Conservation (phyloP, 2,113 vertebrate genomes). For the Chamaetylas fuelleborni region DNA sequence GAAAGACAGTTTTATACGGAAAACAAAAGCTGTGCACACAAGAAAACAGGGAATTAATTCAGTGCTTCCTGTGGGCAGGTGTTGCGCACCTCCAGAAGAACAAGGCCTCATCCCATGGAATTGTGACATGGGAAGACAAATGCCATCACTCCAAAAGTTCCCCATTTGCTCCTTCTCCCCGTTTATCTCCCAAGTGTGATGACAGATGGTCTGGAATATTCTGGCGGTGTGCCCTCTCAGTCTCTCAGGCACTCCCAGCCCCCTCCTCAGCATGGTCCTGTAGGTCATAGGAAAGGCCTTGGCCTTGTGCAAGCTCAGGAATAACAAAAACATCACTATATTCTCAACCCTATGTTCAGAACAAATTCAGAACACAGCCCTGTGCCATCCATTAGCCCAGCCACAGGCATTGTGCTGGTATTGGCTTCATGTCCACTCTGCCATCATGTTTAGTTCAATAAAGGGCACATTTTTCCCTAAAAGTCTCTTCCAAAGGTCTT, state of each 20-base stretch:
- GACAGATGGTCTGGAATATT: background rate
- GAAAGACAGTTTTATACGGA: background rate
- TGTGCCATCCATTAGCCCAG: background rate
- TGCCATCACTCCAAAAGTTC: background rate
- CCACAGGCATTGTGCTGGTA: background rate
- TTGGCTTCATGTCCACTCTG: fast-evolving
- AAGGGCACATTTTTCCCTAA: background rate
- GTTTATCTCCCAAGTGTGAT: background rate
- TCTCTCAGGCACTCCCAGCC: background rate
- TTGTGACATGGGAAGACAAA: background rate
- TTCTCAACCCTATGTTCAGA: background rate
- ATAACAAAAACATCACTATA: background rate
- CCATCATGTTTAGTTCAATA: background rate
- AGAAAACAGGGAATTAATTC: background rate
- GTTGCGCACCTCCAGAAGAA: background rate
- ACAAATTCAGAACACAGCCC: background rate
- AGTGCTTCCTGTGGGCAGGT: background rate
- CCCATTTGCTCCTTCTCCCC: background rate
- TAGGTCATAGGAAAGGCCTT: background rate
- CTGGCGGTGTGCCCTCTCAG: background rate
- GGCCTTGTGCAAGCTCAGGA: background rate
- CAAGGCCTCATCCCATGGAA: background rate
- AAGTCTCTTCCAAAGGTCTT: background rate
- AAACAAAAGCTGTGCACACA: background rate
- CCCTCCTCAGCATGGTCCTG: background rate